Percentiles rank a stretch among this genome's conserved stretches.
These are phyloP conservation scores for Cylloceria caligata DNA, from an alignment of 2,888 invertebrate species.

Conservation along the genomic window DNA sequence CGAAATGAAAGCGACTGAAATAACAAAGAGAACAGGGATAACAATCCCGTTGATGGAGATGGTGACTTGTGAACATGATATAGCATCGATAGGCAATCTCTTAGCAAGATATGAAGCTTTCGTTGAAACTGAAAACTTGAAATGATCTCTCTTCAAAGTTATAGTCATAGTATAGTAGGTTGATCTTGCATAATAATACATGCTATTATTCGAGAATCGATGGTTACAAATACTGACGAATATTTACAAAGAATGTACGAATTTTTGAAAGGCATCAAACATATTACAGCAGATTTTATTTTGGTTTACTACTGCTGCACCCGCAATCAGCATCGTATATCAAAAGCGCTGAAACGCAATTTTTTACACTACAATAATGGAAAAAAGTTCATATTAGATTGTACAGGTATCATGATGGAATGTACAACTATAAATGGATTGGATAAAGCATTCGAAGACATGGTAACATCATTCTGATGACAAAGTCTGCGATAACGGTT, in stretches of 20 bases:
- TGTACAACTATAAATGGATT: too few species aligned
- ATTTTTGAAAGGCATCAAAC: not conserved
- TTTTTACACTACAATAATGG: not conserved
- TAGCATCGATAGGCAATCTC: not conserved
- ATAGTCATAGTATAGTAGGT: constrained; percentile 38
- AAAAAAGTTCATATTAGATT: not conserved
- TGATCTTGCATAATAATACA: constrained; percentile 22
- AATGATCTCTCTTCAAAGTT: constrained; percentile 12
- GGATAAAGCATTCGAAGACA: too few species aligned
- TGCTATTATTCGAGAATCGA: constrained; percentile 7
- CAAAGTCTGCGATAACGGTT: too few species aligned
- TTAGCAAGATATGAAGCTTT: constrained; percentile 11
- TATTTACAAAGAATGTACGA: constrained; percentile 24
- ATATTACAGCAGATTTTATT: not conserved
- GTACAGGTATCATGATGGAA: too few species aligned
- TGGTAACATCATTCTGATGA: too few species aligned
- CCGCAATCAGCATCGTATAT: constrained; percentile 25
- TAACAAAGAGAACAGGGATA: not conserved
- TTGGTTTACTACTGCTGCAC: constrained; percentile 15
- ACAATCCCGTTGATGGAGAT: constrained; percentile 19
- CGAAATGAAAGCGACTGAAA: not conserved
- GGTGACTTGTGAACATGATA: constrained; percentile 21
- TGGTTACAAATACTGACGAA: not conserved
- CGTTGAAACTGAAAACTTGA: constrained; percentile 4
- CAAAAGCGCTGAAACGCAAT: constrained; percentile 6